Evolutionary conservation across 2,797 vertebrate species (phyloP), one percentile per base, ranked within the genome.

Genomic region (Tenualosa ilisha): DNA sequence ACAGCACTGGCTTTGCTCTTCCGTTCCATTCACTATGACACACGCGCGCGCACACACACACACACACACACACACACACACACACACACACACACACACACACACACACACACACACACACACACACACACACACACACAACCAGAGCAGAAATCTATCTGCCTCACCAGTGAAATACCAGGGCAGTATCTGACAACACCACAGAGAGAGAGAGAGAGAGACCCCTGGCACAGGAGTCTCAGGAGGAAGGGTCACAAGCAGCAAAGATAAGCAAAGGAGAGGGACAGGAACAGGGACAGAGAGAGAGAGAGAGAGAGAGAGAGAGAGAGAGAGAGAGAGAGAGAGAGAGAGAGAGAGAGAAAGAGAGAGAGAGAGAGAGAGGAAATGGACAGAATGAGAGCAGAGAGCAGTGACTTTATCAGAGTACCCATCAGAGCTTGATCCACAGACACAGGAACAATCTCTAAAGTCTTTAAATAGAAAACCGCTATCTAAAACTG

Each of bases 391-490:
- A 43, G 31, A 26, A 59, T 20, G 20, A 2, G 22, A 61, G 59
- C 20, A 59, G 12, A 20, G 37, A 15, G 12, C 68, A 68, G 63
- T 13, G 37, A 31, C 26, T 40, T 72, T 72, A 72, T 72, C 68
- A 40, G 31, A 40, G 68, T 12, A 11, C 12, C 5, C 11, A 72
- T 72, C 68, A 72, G 31, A 40, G 68, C 68, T 12, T 31, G 68
- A 40, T 72, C 68, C 37, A 72, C 31, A 15, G 68, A 15, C 68
- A 6, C 31, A 3, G 68, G 68, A 72, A 72, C 31, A 17, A 72
- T 72, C 72, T 50, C 5, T 6, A 11, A 22, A 75, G 37, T 40
- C 72, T 79, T 79, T 79, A 79, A 79, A 79, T 43, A 79, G 72
- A 79, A 22, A 20, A 79, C 17, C 37, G 40, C 13, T 79, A 79